A percentile compares a stretch with the other conserved stretches of the same genome.
Evolutionary conservation across 2,113 vertebrate genomes (phyloP).

Genomic region (Mirza zaza): DNA sequence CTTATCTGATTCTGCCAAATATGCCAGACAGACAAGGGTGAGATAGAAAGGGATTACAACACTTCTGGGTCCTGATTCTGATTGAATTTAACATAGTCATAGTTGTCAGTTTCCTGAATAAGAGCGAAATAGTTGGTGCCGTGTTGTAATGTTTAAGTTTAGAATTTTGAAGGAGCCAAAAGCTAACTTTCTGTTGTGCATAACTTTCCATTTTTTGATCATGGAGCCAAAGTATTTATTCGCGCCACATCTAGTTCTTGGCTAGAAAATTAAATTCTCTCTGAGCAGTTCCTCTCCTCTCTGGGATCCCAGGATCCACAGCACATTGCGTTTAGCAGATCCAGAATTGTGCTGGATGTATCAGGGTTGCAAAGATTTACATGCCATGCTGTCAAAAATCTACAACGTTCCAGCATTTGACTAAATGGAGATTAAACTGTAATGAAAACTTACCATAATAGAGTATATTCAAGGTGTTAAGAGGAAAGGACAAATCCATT

Average conservation of each 20-base stretch:
- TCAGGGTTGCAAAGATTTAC: neutral
- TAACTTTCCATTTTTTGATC: neutral
- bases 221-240: neutral
- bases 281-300: neutral
- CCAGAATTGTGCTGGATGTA: neutral
- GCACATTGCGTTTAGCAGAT: neutral
- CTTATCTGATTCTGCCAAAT: neutral
- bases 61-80: neutral
- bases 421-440: neutral
- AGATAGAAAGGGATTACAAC: neutral
- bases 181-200: neutral
- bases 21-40: neutral
- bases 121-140: neutral
- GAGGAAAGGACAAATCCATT: neutral
- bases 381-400: neutral
- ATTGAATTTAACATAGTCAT: neutral
- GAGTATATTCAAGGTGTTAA: neutral
- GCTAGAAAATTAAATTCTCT: neutral
- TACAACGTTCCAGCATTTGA: neutral
- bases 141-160: neutral
- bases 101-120: neutral
- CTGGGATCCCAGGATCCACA: neutral
- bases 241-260: neutral
- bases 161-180: neutral
- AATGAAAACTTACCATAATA: neutral